phyloP scores from a whole-genome alignment of 2,888 invertebrate species.

The Mesochorus sp. region DNA sequence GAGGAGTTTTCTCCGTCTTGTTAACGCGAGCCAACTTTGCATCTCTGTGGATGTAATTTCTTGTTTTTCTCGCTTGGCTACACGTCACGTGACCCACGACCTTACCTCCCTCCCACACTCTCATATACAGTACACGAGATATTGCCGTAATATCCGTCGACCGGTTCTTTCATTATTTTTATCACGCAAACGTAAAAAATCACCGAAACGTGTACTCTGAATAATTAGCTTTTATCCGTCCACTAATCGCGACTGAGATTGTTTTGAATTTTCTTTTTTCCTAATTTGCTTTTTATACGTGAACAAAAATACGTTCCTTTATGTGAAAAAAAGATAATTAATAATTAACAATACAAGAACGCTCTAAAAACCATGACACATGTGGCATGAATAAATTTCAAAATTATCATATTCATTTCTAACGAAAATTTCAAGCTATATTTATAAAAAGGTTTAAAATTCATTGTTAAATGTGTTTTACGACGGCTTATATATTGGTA shows the following conservation, averaged over 20 bases:
- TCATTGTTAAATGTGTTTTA: too few species aligned
- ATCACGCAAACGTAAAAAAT: conserved; percentile 25
- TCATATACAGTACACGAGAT: not conserved
- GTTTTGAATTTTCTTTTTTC: not conserved
- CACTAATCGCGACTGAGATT: conserved; percentile 24
- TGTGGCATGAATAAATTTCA: too few species aligned
- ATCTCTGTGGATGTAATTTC: conserved; percentile 13
- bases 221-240: conserved; percentile 24
- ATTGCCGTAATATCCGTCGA: conserved; percentile 29
- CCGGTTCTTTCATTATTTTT: conserved; percentile 27
- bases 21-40: conserved; percentile 1
- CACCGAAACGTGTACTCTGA: conserved; percentile 20
- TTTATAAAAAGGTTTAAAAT: too few species aligned
- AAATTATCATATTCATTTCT: too few species aligned
- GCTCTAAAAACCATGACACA: not conserved
- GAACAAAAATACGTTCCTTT: not conserved
- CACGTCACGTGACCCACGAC: conserved; percentile 2
- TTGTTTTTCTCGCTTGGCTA: conserved; percentile 8
- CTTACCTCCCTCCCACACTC: not conserved
- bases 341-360: not conserved
- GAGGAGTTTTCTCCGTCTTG: conserved; percentile 4
- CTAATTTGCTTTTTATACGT: too few species aligned
- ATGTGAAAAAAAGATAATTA: not conserved
- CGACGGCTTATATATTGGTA: too few species aligned
- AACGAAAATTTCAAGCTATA: too few species aligned